Evolutionary conservation across 2,797 vertebrate species (phyloP).

Genomic region (Microctenopoma stevenorrisi): DNA sequence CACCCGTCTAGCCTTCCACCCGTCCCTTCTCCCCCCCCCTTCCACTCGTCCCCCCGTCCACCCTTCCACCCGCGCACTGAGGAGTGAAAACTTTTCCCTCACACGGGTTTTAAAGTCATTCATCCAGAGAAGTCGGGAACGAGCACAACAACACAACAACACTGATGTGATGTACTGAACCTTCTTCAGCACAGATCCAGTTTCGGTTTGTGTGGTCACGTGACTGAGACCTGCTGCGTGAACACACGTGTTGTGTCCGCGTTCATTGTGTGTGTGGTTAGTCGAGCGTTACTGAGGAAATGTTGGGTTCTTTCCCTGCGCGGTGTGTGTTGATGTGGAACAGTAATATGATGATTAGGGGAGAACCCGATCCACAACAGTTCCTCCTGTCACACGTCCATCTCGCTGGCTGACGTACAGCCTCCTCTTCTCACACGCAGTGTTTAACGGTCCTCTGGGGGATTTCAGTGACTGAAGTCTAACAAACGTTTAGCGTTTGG

Average conservation of each 20-base stretch:
- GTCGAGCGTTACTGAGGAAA: neutral
- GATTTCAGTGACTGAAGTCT: neutral
- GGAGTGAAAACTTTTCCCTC: no score
- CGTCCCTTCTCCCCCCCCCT: no score
- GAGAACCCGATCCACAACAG: neutral
- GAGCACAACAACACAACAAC: no score
- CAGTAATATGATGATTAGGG: constrained; percentile 14
- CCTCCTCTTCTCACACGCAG: neutral
- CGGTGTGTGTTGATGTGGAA: neutral
- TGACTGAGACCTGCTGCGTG: neutral
- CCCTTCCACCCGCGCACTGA: no score
- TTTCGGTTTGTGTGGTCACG: neutral
- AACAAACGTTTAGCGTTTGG: neutral
- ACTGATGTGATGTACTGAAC: no score
- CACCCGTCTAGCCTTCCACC: no score
- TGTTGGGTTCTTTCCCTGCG: constrained; percentile 14
- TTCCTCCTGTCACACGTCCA: neutral
- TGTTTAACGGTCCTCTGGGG: no score
- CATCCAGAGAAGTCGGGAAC: no score
- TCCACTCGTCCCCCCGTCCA: no score
- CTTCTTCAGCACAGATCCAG: no score
- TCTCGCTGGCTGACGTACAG: neutral
- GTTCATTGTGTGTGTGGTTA: neutral
- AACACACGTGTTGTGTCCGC: neutral
- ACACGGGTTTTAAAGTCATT: no score